Evolutionary conservation across 2,797 vertebrate genomes (phyloP), one percentile per base, ranked within the genome.

Genomic region (Brachyrhaphis roseni): DNA sequence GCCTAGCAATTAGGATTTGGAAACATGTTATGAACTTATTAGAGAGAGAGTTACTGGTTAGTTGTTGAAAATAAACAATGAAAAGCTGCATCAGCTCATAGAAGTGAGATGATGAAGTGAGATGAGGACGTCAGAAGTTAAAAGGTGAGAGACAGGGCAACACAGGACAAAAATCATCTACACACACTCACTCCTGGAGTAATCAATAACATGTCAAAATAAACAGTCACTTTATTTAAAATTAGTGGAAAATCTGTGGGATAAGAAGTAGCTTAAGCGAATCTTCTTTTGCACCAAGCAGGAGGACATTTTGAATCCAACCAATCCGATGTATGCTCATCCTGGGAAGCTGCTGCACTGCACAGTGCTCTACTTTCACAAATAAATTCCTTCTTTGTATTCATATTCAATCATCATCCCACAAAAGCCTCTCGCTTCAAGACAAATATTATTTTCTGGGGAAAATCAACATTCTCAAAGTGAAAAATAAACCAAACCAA

Each of bases 381-480:
- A 84, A 81, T 71, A 71, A 85, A 84, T 43, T 47, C 71, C 55
- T 87, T 79, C 20, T 82, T 82, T 36, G 55, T 79, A 72, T 76
- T 84, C 46, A 72, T 43, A 66, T 77, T 62, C 28, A 87, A 78
- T 80, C 74, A 73, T 2, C 11, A 41, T 51, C 36, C 36, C 23
- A 41, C 41, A 57, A 46, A 82, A 74, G 45, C 26, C 28, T 75
- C 34, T 70, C 31, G 8, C 11, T 34, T 83, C 41, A 82, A 72
- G 47, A 62, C 81, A 76, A 84, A 80, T 70, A 59, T 10, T 16
- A 76, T 88, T 68, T 89, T 16, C n/a, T 47, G 46, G 20, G 20
- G 13, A 82, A 78, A 78, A 41, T 23, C 72, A 77, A 85, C 26
- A 26, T 43, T 66, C 46, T 39, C 57, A 45, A 43, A 78, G 77